Percentiles rank a stretch among this genome's conserved stretches.
Evolutionary conservation across 1,140 invertebrate genomes (phyloP).

Genomic region (Medauroidea extradentata): DNA sequence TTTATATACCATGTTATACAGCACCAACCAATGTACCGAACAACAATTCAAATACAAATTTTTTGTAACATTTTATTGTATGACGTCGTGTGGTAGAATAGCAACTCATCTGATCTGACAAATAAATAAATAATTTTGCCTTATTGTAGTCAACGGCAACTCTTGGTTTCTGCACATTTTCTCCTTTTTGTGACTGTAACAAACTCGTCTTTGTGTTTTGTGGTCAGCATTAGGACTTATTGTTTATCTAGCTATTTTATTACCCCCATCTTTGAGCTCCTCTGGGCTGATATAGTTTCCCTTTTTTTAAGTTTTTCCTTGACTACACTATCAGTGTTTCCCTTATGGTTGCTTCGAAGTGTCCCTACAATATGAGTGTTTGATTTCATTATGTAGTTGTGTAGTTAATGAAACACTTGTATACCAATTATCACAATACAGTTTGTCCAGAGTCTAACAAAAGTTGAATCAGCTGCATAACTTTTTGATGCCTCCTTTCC

Average conservation of each 20-base stretch:
- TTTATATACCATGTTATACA: not conserved
- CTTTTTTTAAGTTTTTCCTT: too few relatives aligned
- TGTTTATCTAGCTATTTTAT: not conserved
- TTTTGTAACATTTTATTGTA: conserved; percentile 1
- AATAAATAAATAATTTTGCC: conserved; percentile 3
- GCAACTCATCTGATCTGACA: not conserved
- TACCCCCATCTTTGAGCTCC: not conserved
- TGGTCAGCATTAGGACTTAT: not conserved
- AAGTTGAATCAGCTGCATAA: too few relatives aligned
- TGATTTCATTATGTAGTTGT: too few relatives aligned
- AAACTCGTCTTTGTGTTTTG: not conserved
- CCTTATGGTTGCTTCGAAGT: too few relatives aligned
- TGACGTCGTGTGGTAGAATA: not conserved
- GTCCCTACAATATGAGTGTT: too few relatives aligned
- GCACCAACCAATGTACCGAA: not conserved
- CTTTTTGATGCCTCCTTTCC: too few relatives aligned
- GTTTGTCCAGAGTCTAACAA: too few relatives aligned
- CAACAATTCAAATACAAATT: conserved; percentile 2
- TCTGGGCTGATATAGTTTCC: too few relatives aligned
- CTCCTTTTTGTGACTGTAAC: not conserved
- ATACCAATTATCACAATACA: too few relatives aligned
- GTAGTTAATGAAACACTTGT: too few relatives aligned
- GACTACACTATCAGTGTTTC: too few relatives aligned
- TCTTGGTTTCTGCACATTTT: not conserved
- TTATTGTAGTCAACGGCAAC: not conserved